Conservation (phyloP, 2,797 vertebrate genomes). For the Geotria australis region DNA sequence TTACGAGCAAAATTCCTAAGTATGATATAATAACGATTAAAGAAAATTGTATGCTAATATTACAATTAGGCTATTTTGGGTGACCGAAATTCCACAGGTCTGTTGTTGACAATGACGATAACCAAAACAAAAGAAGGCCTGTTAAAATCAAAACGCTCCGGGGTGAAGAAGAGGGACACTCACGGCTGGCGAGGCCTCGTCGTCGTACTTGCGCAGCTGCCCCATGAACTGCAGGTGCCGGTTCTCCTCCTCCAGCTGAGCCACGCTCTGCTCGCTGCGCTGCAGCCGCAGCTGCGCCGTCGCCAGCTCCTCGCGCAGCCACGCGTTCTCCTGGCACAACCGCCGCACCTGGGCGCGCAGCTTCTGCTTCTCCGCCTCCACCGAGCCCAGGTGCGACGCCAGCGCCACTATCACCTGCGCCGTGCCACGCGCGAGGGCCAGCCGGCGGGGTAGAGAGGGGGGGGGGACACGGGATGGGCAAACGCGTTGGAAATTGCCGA, state of each 20-base stretch:
- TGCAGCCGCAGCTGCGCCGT: not conserved
- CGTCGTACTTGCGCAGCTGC: not conserved
- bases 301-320: not conserved
- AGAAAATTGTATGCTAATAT: no score
- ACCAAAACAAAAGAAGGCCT: no score
- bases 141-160: no score
- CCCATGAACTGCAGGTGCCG: not conserved
- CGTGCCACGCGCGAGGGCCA: no score
- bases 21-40: no score
- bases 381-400: not conserved
- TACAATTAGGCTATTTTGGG: no score
- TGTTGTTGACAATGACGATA: no score
- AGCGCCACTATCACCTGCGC: not conserved
- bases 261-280: not conserved
- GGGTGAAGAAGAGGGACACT: slow-evolving; percentile 7
- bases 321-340: not conserved
- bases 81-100: no score
- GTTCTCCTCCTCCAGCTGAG: not conserved
- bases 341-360: not conserved
- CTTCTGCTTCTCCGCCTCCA: not conserved
- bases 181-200: slow-evolving; percentile 20
- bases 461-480: no score
- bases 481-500: no score
- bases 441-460: no score
- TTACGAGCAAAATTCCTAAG: no score